Evolutionary conservation across 2,888 invertebrate species (phyloP), one percentile per base, ranked within the genome.

Genomic region (Platycnemis pennipes): DNA sequence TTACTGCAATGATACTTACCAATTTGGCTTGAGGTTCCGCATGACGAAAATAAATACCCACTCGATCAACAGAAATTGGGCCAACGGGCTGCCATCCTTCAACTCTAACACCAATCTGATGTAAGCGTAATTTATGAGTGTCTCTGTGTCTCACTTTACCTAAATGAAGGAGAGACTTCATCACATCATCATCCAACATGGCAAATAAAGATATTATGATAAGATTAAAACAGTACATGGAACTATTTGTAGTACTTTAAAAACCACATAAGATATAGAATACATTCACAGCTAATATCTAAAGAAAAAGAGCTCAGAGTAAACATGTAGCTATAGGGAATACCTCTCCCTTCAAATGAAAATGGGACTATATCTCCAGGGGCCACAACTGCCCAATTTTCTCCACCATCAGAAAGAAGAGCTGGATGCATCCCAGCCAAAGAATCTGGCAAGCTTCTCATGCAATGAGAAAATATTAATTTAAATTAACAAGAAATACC

Each of bases 61-160:
- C 99, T 96, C 98, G 98, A 96, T 99, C 99, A 0, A 99, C 98
- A 16, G 99, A 98, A 31, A 99, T 98, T 0, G 99, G 99, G 95
- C 98, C 98, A 94, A 99, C 97, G 63, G 97, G 97, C 95, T 98
- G 97, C 99, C 99, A 99, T 94, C 99, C 99, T 95, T 99, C 98
- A 44, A 99, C 98, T 94, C 98, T 97, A 77, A 99, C 98, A 85
- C 98, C 97, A 95, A 99, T 97, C 96, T 99, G 99, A 97, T 99
- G 99, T 96, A 98, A 97, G 95, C 98, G 97, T 95, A 98, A 97
- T 96, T 98, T 97, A 96, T 98, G 98, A 0, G 98, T 98, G 96
- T 98, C 98, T 96, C 97, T 97, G 96, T 98, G 98, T 85, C 98
- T 96, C 94, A 97, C 97, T 96, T 98, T 98, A 95, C 96, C 97